A percentile compares a stretch with the other conserved stretches of the same genome.
These are phyloP conservation scores for Arctia plantaginis DNA, from an alignment of 2,888 invertebrate species.

Conservation along the genomic window DNA sequence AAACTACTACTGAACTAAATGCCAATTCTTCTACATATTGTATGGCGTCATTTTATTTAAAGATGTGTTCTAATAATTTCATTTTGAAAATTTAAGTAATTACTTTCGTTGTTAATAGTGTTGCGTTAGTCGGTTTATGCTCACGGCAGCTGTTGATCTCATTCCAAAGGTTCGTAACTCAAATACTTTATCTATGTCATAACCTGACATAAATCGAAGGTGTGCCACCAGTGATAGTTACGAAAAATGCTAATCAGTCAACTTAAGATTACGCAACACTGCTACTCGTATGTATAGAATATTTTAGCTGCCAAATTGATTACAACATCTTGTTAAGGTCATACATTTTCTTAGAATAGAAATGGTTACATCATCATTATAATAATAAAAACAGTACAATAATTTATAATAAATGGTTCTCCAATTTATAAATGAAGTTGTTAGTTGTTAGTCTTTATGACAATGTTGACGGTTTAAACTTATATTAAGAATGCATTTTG, in stretches of 20 bases:
- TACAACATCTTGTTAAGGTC: conserved; percentile 50
- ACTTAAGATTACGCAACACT: conserved; percentile 38
- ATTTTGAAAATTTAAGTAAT: conserved; percentile 36
- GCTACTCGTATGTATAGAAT: conserved; percentile 40
- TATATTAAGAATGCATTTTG: conserved; percentile 22
- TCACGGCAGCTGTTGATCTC: conserved; percentile 37
- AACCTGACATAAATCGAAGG: conserved; percentile 39
- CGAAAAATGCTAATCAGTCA: conserved; percentile 55
- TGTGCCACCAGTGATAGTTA: conserved; percentile 37
- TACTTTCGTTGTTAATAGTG: conserved; percentile 36
- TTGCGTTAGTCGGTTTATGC: conserved; percentile 2
- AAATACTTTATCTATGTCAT: conserved; percentile 44
- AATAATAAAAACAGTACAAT: too few relatives aligned
- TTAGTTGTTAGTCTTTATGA: too few relatives aligned
- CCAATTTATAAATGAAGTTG: too few relatives aligned
- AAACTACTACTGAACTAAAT: conserved; percentile 1
- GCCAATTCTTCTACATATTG: background rate
- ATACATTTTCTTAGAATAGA: conserved; percentile 41
- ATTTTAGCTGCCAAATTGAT: conserved; percentile 39
- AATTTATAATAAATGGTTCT: too few relatives aligned
- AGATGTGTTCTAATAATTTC: conserved; percentile 6
- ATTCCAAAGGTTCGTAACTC: conserved; percentile 30
- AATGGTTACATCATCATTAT: conserved; percentile 31
- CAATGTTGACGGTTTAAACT: conserved; percentile 11
- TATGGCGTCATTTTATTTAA: background rate